A percentile compares a stretch with the other conserved stretches of the same genome.
Conservation (phyloP, 2,113 vertebrate species). For the Theristicus caerulescens region DNA sequence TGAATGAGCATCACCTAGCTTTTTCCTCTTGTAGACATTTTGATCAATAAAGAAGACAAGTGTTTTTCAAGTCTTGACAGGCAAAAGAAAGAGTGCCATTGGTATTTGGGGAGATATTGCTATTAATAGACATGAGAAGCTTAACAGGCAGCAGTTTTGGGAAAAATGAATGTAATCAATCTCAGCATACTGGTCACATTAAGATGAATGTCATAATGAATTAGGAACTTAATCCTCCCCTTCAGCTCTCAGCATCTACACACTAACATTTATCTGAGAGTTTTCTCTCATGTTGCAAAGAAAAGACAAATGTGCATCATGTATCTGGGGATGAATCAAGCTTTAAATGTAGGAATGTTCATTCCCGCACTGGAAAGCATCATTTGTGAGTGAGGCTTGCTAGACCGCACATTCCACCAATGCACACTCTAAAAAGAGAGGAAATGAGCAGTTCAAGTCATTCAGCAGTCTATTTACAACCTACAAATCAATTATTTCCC, state of each 20-base stretch:
- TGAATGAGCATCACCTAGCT: background rate
- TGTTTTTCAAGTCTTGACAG: background rate
- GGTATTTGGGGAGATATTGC: background rate
- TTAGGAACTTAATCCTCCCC: background rate
- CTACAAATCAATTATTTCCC: background rate
- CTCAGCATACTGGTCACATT: background rate
- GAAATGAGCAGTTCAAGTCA: background rate
- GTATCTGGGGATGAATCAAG: background rate
- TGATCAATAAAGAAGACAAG: background rate
- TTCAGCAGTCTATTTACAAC: background rate
- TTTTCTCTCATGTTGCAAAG: background rate
- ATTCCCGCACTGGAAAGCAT: background rate
- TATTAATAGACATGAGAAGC: background rate
- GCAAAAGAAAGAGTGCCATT: background rate
- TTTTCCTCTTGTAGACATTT: background rate
- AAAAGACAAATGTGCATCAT: background rate
- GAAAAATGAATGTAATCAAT: background rate
- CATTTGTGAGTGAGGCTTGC: background rate
- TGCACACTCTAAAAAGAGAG: background rate
- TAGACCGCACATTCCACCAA: background rate
- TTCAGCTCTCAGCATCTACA: background rate
- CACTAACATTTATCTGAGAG: background rate
- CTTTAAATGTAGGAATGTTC: background rate
- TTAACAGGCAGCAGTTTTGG: background rate
- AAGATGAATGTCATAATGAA: background rate